Percentiles rank a stretch among this genome's conserved stretches.
These are phyloP conservation scores for Zygogramma bicolorata DNA, from an alignment of 2,888 invertebrate genomes.

Conservation along the genomic window DNA sequence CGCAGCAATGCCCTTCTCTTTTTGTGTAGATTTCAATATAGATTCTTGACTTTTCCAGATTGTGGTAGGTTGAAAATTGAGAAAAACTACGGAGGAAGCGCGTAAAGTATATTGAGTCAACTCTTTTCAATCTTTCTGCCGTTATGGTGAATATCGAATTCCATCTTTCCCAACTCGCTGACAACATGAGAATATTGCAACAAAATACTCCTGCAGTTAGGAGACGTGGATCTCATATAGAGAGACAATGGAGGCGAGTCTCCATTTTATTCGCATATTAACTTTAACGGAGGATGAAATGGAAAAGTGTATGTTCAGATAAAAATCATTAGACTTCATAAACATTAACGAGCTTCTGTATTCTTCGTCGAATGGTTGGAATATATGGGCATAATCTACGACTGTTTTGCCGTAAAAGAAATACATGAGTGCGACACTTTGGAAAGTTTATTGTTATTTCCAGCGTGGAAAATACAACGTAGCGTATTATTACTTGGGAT, in stretches of 20 bases:
- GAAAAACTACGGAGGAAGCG: no score
- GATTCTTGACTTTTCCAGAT: no score
- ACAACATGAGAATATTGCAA: background rate
- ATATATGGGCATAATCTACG: slow-evolving; percentile 23
- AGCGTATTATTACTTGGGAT: background rate
- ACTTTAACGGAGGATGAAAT: slow-evolving; percentile 1
- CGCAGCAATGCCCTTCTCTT: no score
- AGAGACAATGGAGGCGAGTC: background rate
- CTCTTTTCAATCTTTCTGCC: no score
- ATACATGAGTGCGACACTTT: background rate
- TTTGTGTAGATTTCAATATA: no score
- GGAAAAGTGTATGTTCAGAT: slow-evolving; percentile 26
- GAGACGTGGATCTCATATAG: background rate
- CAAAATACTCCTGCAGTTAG: background rate
- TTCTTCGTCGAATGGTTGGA: slow-evolving; percentile 24
- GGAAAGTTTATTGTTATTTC: background rate
- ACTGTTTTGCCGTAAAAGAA: slow-evolving; percentile 2
- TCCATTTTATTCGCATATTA: slow-evolving; percentile 5
- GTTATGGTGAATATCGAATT: no score
- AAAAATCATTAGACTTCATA: slow-evolving; percentile 38
- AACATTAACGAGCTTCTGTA: slow-evolving; percentile 34
- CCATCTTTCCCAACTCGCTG: no score
- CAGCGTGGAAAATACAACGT: background rate
- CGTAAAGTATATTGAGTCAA: no score
- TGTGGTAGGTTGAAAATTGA: no score